Base-by-base conservation (phyloP, 1,140 invertebrate species). In the Monomorium pharaonis region DNA sequence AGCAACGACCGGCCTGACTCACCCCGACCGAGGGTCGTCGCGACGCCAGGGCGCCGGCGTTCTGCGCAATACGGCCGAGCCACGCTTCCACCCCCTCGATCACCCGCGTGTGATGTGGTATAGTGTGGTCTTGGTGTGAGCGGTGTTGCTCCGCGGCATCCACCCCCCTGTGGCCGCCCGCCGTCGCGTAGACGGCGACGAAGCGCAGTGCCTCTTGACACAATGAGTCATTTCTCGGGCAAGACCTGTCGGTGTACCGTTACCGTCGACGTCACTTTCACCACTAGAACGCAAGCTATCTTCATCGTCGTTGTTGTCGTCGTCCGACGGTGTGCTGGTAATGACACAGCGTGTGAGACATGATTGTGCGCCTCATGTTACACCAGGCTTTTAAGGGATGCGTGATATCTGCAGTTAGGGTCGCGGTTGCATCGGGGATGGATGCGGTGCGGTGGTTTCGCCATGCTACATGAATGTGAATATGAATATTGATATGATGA, bases 41-140 rank as follows among this genome's bases (percentile, higher is more conserved):
- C 70, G 86, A 83, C 86, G 81, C 86, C 77, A 67, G 54, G 65
- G 86, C 90, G 85, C 85, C 76, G 80, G 42, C 81, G 89, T 91
- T 89, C 86, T 90, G 89, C 89, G 89, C 89, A 88, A 77, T 91
- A 81, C 58, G 72, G 14, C 42, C 65, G 70, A 86, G 87, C 49
- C 88, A 86, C 86, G 62, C 63, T 80, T 76, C 44, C 89, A 76
- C 65, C 69, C 78, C 67, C 88, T 58, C n/a, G 27, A 65, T 21
- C 30, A 18, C 21, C 27, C 33, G 33, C 37, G 33, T 21, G 30
- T 16, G 60, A 30, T 60, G 58, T 27, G 27, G 14, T 44, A n/a
- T 42, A 18, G 27, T n/a, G 33, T n/a, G 62, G 30, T 5, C 10
- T 14, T 27, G 33, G 58, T 62, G 58, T 10, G 30, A 16, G 30